Evolutionary conservation across 2,113 vertebrate species (phyloP), one percentile per base, ranked within the genome.

Genomic region (Onychostruthus taczanowskii): DNA sequence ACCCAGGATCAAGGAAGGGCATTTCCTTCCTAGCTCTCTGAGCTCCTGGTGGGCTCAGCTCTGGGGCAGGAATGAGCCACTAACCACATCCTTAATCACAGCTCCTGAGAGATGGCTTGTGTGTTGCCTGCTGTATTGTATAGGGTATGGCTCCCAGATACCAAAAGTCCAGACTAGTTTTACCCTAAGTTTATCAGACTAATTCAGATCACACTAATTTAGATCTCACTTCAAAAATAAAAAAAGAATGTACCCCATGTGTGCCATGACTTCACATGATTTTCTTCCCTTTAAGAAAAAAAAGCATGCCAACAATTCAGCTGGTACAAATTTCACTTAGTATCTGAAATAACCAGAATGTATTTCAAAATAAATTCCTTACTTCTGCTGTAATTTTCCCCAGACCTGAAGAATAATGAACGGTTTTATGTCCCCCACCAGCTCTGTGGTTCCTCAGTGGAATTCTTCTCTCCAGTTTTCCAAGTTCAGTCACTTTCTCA

Each of bases 391-490:
- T 88, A 80, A 76, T 94, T 95, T 95, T 90, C 63, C 68, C 66
- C 91, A 83, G 67, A 91, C 58, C 37, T 35, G 39, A 93, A 87
- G 81, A 96, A 46, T 77, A 95, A 94, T 86, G 85, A 92, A 80
- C 33, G 1, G 24, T n/a, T 91, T 94, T 83, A 90, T 28, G 16
- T 74, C 56, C 33, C 70, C n/a, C 35, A 74, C 44, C 59, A 85
- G 55, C 59, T 70, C 52, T 63, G 50, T 11, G 53, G 26, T 26
- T 92, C 33, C 95, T 88, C 72, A 9, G 35, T 21, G 85, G 79
- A 93, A 94, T 96, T 88, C 49, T 84, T 92, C 72, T 77, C 68
- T 95, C 52, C 70, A 76, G 46, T 53, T 94, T 92, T 79, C 58
- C 53, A 76, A 82, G 53, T 66, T 95, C 84, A 95, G 66, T 66